These are phyloP conservation scores for Orussus abietinus DNA, from an alignment of 1,140 invertebrate genomes.

Conservation along the genomic window DNA sequence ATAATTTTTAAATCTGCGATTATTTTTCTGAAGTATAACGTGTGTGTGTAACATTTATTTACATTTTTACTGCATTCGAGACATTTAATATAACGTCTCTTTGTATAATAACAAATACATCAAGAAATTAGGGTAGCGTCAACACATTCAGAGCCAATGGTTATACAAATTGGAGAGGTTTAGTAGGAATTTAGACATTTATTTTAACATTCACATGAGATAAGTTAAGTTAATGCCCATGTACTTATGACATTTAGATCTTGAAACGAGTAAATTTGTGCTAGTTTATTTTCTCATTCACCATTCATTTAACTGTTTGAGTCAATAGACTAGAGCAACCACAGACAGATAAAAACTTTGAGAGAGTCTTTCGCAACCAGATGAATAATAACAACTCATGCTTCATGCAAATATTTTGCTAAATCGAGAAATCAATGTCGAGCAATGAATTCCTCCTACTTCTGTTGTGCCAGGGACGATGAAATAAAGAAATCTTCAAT, in stretches of 20 bases:
- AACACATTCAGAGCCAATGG: neutral
- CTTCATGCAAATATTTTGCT: slow-evolving; percentile 13
- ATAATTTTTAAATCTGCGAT: slow-evolving; percentile 15
- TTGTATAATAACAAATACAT: neutral
- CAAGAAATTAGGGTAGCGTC: neutral
- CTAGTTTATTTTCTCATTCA: no score
- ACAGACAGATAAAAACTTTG: slow-evolving; percentile 4
- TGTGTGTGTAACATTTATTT: neutral
- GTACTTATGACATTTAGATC: slow-evolving; percentile 1
- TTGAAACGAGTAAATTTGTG: slow-evolving; percentile 3
- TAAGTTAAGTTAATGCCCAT: neutral
- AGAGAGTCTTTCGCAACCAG: slow-evolving; percentile 11
- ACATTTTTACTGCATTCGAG: neutral
- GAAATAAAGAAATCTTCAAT: slow-evolving; percentile 7
- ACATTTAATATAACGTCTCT: neutral
- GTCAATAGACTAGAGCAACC: slow-evolving; percentile 7
- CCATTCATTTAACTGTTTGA: no score
- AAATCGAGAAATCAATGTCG: slow-evolving; percentile 4
- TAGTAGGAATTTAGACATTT: slow-evolving; percentile 21
- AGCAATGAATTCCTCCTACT: slow-evolving; percentile 4
- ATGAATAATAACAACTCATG: slow-evolving; percentile 17
- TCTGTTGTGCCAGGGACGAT: slow-evolving; percentile 4
- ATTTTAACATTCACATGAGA: neutral
- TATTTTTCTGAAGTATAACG: slow-evolving; percentile 15
- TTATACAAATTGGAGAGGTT: slow-evolving; percentile 32